phyloP scores from a whole-genome alignment of 2,888 invertebrate species.

The Chorisops tibialis region DNA sequence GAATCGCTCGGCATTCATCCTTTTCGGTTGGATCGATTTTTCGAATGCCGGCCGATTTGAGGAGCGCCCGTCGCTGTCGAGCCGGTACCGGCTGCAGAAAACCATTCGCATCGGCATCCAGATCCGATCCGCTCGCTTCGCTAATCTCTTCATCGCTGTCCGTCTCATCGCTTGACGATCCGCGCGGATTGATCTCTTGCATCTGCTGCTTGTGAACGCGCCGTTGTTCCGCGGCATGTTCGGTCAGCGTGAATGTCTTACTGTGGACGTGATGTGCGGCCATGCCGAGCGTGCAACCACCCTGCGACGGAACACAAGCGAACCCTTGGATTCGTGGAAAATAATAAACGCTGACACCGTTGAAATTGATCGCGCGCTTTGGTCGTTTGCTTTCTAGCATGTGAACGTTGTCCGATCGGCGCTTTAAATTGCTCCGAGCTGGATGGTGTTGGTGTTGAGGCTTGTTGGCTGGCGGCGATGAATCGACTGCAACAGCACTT shows the following conservation, averaged over 20 bases:
- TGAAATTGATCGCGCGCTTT: slow-evolving; percentile 82
- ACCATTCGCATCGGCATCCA: slow-evolving; percentile 85
- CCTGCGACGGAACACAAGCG: slow-evolving; percentile 86
- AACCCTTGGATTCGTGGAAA: slow-evolving; percentile 91
- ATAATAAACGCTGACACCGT: slow-evolving; percentile 90
- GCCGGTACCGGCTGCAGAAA: slow-evolving; percentile 91
- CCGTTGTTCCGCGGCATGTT: slow-evolving; percentile 86
- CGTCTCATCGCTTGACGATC: slow-evolving; percentile 72
- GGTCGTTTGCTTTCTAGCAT: slow-evolving; percentile 58
- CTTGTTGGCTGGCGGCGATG: too few species aligned
- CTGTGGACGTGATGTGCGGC: slow-evolving; percentile 65
- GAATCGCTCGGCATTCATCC: slow-evolving; percentile 88
- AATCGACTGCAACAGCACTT: background rate
- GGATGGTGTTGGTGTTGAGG: slow-evolving; percentile 28
- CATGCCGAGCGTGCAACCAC: slow-evolving; percentile 93
- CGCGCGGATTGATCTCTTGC: slow-evolving; percentile 53
- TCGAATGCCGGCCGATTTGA: slow-evolving; percentile 88
- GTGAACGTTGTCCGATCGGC: slow-evolving; percentile 50
- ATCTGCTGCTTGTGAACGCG: slow-evolving; percentile 79
- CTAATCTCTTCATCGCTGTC: slow-evolving; percentile 82
- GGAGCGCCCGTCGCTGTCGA: slow-evolving; percentile 79
- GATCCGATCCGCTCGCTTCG: slow-evolving; percentile 76
- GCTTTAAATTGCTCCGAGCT: slow-evolving; percentile 67
- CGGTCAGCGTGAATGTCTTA: slow-evolving; percentile 76
- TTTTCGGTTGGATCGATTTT: slow-evolving; percentile 93